These are phyloP conservation scores for Elgonia sp. DNA, from an alignment of 2,888 invertebrate species.

Conservation along the genomic window DNA sequence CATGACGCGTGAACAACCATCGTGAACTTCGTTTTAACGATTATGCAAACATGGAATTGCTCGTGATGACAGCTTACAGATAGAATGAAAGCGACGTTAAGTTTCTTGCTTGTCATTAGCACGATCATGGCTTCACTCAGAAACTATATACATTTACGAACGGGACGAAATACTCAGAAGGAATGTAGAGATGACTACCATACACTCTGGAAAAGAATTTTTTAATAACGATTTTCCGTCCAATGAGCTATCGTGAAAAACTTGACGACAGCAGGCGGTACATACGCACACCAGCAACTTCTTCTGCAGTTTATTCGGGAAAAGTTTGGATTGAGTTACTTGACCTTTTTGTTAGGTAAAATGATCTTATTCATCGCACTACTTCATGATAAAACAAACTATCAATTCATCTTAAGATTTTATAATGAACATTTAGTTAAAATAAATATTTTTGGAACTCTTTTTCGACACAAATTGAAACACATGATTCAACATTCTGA, in stretches of 20 bases:
- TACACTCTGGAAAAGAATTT: constrained; percentile 51
- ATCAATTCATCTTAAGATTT: constrained; percentile 55
- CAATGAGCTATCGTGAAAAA: constrained; percentile 70
- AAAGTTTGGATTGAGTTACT: constrained; percentile 67
- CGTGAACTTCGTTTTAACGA: constrained; percentile 84
- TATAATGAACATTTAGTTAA: not conserved
- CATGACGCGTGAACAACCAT: constrained; percentile 79
- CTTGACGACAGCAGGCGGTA: constrained; percentile 56
- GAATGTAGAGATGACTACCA: constrained; percentile 64
- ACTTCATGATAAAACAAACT: constrained; percentile 50
- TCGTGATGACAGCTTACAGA: constrained; percentile 70
- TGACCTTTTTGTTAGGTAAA: constrained; percentile 65
- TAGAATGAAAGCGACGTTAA: constrained; percentile 75
- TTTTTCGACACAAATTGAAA: not conserved
- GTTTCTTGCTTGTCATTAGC: constrained; percentile 77
- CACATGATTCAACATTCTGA: not conserved
- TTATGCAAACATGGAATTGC: constrained; percentile 83
- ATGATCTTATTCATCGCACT: constrained; percentile 42
- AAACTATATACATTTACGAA: constrained; percentile 74
- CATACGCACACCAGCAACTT: constrained; percentile 32
- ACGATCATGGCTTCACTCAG: constrained; percentile 81
- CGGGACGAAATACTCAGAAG: constrained; percentile 25
- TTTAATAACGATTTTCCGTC: constrained; percentile 68
- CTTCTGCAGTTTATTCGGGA: constrained; percentile 47
- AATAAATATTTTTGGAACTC: not conserved